These are phyloP conservation scores for Meandrusa payeni DNA, from an alignment of 2,888 invertebrate genomes.

Conservation along the genomic window DNA sequence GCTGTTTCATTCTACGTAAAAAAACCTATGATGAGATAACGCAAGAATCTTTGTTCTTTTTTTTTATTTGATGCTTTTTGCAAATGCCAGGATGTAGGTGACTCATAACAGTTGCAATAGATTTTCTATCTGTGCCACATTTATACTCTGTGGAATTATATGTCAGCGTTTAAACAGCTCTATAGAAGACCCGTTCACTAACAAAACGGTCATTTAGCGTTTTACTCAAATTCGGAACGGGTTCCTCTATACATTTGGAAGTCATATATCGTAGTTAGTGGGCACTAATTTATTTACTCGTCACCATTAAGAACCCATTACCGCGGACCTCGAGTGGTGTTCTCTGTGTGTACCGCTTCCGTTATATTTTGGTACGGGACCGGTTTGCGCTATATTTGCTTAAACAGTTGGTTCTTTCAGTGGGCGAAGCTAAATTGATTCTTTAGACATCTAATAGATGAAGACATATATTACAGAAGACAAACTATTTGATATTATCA, in stretches of 20 bases:
- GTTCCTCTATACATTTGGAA: constrained; percentile 20
- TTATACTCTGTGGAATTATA: constrained; percentile 5
- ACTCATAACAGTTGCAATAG: constrained; percentile 1
- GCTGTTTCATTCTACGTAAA: too few relatives aligned
- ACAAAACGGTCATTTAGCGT: constrained; percentile 16
- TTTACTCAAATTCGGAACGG: constrained; percentile 10
- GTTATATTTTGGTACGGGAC: constrained; percentile 29
- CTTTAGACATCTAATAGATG: too few relatives aligned
- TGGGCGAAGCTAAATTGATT: background rate
- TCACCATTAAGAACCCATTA: constrained; percentile 39
- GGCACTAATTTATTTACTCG: constrained; percentile 31
- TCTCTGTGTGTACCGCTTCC: constrained; percentile 28
- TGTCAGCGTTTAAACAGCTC: too few relatives aligned
- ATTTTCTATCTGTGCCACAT: constrained; percentile 1
- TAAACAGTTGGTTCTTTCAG: background rate
- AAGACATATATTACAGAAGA: too few relatives aligned
- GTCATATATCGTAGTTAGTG: constrained; percentile 16
- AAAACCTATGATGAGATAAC: too few relatives aligned
- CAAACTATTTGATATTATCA: too few relatives aligned
- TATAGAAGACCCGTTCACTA: too few relatives aligned
- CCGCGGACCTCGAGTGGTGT: constrained; percentile 27
- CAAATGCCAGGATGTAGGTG: background rate
- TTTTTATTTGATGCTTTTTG: too few relatives aligned
- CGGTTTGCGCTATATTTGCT: constrained; percentile 6
- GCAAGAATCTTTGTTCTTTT: too few relatives aligned